These are phyloP conservation scores for Allacma fusca DNA, from an alignment of 2,888 invertebrate genomes.

Conservation along the genomic window DNA sequence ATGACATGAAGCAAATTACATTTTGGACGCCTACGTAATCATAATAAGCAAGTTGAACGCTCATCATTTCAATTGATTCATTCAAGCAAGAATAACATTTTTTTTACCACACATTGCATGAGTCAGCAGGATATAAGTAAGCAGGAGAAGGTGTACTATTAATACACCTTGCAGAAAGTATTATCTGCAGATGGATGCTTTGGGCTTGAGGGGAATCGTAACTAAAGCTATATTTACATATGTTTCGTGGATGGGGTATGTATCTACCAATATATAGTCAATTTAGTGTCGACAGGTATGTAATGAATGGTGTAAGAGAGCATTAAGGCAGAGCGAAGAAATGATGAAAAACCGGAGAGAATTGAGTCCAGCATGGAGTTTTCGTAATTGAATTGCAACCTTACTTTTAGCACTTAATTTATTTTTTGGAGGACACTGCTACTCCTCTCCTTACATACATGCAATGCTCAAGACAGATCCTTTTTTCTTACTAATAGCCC, in stretches of 20 bases:
- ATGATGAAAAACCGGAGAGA: conserved; percentile 2
- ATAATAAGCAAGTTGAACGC: conserved; percentile 24
- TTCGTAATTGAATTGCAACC: neutral
- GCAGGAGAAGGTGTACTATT: neutral
- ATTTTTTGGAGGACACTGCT: neutral
- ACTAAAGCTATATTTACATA: neutral
- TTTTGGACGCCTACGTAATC: conserved; percentile 27
- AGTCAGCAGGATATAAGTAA: conserved; percentile 24
- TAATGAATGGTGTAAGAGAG: neutral
- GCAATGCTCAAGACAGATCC: neutral
- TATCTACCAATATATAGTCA: too few relatives aligned
- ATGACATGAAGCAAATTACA: conserved; percentile 26
- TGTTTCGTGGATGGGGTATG: too few relatives aligned
- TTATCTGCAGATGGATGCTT: neutral
- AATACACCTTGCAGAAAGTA: conserved; percentile 2
- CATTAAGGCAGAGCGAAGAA: neutral
- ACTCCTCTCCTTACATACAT: neutral
- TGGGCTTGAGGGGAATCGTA: neutral
- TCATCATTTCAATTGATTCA: conserved; percentile 27
- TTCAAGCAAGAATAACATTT: conserved; percentile 22
- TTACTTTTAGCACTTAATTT: conserved; percentile 13
- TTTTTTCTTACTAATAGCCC: neutral
- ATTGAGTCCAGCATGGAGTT: conserved; percentile 1
- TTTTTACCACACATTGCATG: conserved; percentile 2
- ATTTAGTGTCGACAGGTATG: neutral